Percentiles rank a stretch among this genome's conserved stretches.
phyloP scores from a whole-genome alignment of 2,113 vertebrate species.

The Pan paniscus region DNA sequence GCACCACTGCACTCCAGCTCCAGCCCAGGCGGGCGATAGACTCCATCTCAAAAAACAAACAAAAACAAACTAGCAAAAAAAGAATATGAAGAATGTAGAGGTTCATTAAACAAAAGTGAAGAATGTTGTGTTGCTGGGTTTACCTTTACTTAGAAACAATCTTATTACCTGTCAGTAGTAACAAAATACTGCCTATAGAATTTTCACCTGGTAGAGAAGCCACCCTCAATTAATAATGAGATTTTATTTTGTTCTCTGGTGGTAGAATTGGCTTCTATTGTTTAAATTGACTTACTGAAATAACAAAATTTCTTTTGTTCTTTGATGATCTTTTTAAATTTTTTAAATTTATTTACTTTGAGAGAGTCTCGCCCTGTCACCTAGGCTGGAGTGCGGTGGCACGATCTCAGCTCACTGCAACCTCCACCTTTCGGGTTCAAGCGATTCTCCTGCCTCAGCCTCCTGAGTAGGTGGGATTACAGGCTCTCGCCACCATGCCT shows the following conservation, averaged over 20 bases:
- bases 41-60: too few species aligned
- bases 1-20: too few species aligned
- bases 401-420: too few species aligned
- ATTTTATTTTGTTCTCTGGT: not conserved
- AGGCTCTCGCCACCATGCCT: too few species aligned
- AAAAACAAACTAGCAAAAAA: too few species aligned
- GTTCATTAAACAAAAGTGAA: not conserved
- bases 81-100: not conserved
- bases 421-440: fast-evolving
- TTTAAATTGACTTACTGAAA: constrained; percentile 29
- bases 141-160: not conserved
- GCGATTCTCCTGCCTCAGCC: too few species aligned
- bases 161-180: not conserved
- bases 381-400: too few species aligned
- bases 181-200: not conserved
- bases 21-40: too few species aligned
- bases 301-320: not conserved
- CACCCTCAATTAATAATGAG: constrained; percentile 12
- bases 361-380: too few species aligned
- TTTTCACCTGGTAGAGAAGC: not conserved
- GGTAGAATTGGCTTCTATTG: constrained; percentile 10
- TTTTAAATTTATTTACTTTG: not conserved
- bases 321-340: not conserved
- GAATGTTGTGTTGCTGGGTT: not conserved
- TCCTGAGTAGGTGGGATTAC: too few species aligned